These are phyloP conservation scores for Allygus modestus DNA, from an alignment of 2,888 invertebrate species.

Conservation along the genomic window DNA sequence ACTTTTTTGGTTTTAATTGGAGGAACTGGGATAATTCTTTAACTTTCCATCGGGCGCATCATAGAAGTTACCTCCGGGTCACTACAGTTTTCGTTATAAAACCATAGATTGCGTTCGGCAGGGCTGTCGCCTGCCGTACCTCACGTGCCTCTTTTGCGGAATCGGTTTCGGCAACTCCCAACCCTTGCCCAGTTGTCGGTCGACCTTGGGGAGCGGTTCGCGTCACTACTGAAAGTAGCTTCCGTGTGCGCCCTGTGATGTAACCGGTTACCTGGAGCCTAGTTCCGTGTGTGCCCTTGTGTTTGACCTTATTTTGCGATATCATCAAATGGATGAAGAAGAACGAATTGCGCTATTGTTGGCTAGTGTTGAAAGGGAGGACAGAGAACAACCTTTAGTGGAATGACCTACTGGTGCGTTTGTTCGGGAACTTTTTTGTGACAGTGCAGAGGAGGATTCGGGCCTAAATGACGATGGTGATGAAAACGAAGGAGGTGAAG, in stretches of 20 bases:
- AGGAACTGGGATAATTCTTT: too few relatives aligned
- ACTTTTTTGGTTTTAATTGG: too few relatives aligned
- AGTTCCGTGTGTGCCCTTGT: background rate
- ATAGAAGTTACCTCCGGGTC: constrained; percentile 3
- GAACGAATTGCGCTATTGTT: constrained; percentile 28
- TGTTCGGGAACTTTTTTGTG: too few relatives aligned
- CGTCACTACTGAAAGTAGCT: too few relatives aligned
- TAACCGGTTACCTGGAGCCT: background rate
- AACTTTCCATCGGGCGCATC: constrained; percentile 8
- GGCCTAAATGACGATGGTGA: background rate
- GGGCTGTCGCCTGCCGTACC: background rate
- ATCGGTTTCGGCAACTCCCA: background rate
- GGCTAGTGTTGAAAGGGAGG: constrained; percentile 41
- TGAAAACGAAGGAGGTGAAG: background rate
- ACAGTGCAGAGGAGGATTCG: background rate
- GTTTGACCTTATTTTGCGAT: background rate
- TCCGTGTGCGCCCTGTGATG: constrained; percentile 11
- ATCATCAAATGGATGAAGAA: constrained; percentile 19
- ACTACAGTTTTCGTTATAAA: background rate
- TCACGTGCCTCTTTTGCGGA: too few relatives aligned
- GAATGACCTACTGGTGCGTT: constrained; percentile 14
- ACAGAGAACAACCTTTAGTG: background rate
- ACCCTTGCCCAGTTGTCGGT: background rate
- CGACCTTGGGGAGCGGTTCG: constrained; percentile 4
- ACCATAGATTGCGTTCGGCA: background rate